Evolutionary conservation across 2,113 vertebrate species (phyloP).

Genomic region (Phrynosoma platyrhinos): DNA sequence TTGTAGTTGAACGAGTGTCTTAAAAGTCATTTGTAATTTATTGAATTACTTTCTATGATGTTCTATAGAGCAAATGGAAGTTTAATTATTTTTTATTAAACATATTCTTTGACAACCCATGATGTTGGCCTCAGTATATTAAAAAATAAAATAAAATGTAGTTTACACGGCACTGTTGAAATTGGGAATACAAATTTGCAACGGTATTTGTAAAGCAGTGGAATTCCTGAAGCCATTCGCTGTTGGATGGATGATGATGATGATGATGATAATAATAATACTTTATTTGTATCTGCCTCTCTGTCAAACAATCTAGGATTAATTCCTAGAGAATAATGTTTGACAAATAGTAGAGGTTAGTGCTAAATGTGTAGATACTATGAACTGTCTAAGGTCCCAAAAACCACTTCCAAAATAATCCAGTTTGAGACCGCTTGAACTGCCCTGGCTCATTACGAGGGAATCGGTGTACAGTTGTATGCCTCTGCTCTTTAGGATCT

Average conservation of each 20-base stretch:
- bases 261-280: too few species aligned
- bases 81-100: constrained; percentile 99
- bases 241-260: background rate
- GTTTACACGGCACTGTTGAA: constrained; percentile 26
- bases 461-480: too few species aligned
- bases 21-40: constrained; percentile 99
- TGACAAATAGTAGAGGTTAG: background rate
- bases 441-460: too few species aligned
- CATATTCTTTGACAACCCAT: constrained; percentile 99
- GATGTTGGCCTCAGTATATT: constrained; percentile 82
- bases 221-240: background rate
- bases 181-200: background rate
- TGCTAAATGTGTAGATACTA: background rate
- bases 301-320: background rate
- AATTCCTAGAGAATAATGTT: constrained; percentile 2
- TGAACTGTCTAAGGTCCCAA: background rate
- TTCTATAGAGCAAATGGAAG: constrained; percentile 99
- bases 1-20: constrained; percentile 97
- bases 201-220: background rate
- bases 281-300: too few species aligned
- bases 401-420: too few species aligned
- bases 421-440: too few species aligned
- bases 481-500: too few species aligned
- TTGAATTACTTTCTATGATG: constrained; percentile 99
- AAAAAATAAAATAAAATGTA: constrained; percentile 42